phyloP scores from a whole-genome alignment of 2,113 vertebrate species.

The Rhegmatorhina hoffmannsi region DNA sequence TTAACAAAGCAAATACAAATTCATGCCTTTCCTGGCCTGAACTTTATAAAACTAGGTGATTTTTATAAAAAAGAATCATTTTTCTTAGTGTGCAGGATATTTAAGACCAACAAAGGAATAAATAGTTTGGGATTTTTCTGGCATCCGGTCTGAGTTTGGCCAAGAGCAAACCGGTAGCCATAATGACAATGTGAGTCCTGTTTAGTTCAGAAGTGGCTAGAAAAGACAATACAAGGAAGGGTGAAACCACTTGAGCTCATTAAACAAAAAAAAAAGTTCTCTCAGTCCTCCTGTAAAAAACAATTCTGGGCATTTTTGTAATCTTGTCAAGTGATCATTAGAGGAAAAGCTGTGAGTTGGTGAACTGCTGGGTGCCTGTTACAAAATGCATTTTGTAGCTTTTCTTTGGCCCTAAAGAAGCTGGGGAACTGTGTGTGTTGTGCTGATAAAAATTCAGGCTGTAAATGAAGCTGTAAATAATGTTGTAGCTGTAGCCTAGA shows the following conservation, averaged over 20 bases:
- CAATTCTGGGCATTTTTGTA: not conserved
- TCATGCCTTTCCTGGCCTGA: not conserved
- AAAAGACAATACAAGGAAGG: conserved; percentile 21
- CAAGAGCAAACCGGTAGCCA: rapidly evolving
- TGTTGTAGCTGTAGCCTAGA: not conserved
- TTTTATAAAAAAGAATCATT: not conserved
- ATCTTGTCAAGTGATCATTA: not conserved
- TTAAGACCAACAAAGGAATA: not conserved
- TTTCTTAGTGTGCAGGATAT: not conserved
- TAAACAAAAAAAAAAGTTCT: not conserved
- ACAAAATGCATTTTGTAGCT: not conserved
- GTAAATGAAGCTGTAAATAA: not conserved
- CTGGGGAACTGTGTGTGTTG: not conserved
- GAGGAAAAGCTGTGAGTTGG: not conserved
- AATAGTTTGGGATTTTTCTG: not conserved
- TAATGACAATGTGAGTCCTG: not conserved
- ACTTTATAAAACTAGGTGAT: not conserved
- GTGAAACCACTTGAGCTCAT: not conserved
- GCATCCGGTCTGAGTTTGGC: not conserved
- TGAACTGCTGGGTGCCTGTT: not conserved
- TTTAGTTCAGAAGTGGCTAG: not conserved
- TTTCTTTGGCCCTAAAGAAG: not conserved
- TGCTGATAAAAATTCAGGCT: not conserved
- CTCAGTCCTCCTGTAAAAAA: not conserved
- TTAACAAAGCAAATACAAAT: not conserved